phyloP scores from a whole-genome alignment of 1,140 invertebrate genomes.

The Microplitis demolitor region DNA sequence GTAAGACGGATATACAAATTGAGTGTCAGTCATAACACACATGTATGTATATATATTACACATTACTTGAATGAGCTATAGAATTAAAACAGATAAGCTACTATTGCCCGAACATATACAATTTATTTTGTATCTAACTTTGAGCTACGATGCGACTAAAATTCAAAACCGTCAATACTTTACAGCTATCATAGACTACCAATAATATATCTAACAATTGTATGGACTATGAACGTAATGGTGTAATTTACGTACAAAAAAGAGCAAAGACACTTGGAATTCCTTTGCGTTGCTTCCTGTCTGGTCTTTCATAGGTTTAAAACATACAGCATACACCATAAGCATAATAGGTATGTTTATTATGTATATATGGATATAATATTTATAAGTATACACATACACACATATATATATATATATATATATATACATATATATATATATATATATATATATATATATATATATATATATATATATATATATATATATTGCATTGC shows the following conservation, averaged over 20 bases:
- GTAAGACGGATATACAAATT: not conserved
- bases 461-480: not conserved
- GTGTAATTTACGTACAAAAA: not conserved
- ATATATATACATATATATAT: not conserved
- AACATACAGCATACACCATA: constrained; percentile 1
- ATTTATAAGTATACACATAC: too few relatives aligned
- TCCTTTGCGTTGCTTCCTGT: constrained; percentile 13
- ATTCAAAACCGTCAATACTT: too few relatives aligned
- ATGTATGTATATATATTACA: not conserved
- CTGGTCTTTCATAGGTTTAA: constrained; percentile 4
- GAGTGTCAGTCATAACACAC: not conserved
- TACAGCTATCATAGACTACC: too few relatives aligned
- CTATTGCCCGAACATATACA: too few relatives aligned
- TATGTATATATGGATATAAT: not conserved
- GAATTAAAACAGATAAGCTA: too few relatives aligned
- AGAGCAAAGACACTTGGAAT: not conserved
- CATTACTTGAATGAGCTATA: too few relatives aligned
- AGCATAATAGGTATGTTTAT: constrained; percentile 9
- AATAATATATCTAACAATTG: too few relatives aligned
- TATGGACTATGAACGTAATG: too few relatives aligned
- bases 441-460: not conserved
- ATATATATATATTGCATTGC: constrained; percentile 1
- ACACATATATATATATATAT: not conserved
- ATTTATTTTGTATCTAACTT: too few relatives aligned
- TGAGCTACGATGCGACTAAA: too few relatives aligned